Evolutionary conservation across 2,888 invertebrate genomes (phyloP), one percentile per base, ranked within the genome.

Genomic region (Tachina lurida): DNA sequence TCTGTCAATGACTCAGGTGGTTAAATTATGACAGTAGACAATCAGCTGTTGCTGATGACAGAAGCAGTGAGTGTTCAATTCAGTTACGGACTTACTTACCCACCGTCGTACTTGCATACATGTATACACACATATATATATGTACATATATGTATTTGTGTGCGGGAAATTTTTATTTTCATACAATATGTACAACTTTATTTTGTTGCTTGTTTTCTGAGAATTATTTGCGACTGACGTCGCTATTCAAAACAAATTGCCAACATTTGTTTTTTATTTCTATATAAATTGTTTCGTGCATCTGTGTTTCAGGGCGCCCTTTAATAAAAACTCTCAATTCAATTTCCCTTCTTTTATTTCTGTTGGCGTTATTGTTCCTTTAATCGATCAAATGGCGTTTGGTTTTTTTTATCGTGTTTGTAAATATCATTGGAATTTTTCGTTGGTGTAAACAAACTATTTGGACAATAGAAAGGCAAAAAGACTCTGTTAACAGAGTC

Each of bases 161-260:
- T 56, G 19, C n/a, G 41, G 47, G 31, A 41, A 75, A 58, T 74
- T 45, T 56, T 8, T 10, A 31, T 58, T 52, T 76, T 54, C 10
- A 52, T 63, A 58, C 63, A 77, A 43, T 54, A n/a, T 41, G 10
- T 41, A 22, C 19, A 68, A 63, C 45, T 31, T 65, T 68, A 68
- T 65, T 39, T 52, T 39, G 58, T 17, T 17, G 60, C 39, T 56
- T 73, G 60, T 56, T 80, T 73, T 71, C 10, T n/a, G 3, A 39
- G 13, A 65, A 41, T 22, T 73, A 41, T 43, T 70, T 47, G 49
- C n/a, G n/a, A 15, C 2, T 45, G 45, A 12, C 39, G 17, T 12
- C 63, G 47, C 19, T 19, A 60, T 75, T 84, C 52, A 54, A 65
- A 81, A 73, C 49, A 56, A 77, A 84, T 77, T 79, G 70, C 54